Conservation (phyloP, 1,140 invertebrate species). For the Dysdera silvatica region DNA sequence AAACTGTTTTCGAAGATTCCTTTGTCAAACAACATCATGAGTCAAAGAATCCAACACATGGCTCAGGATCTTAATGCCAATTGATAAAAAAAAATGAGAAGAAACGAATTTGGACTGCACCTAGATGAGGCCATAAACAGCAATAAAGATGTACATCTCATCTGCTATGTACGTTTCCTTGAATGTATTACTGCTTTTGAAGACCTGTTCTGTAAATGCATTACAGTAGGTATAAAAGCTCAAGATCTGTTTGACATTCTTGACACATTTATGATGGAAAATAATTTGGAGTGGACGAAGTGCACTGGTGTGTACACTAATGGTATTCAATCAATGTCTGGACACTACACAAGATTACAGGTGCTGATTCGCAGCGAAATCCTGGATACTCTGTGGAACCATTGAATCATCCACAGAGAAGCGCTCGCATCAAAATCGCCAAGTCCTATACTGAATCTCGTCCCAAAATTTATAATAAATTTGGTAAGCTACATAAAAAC, state of each 20-base stretch:
- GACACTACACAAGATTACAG: too few species aligned
- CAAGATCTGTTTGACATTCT: not conserved
- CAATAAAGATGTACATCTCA: not conserved
- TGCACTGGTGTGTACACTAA: not conserved
- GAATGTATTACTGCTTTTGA: not conserved
- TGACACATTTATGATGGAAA: not conserved
- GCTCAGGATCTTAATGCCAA: not conserved
- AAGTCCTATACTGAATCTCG: not conserved
- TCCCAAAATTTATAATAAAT: not conserved
- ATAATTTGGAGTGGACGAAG: not conserved
- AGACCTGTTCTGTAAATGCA: not conserved
- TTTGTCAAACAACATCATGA: too few species aligned
- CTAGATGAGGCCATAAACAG: not conserved
- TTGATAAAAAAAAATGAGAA: not conserved
- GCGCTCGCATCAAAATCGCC: not conserved
- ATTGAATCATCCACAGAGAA: not conserved
- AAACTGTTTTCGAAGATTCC: too few species aligned
- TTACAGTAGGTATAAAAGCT: not conserved
- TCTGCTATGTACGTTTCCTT: too few species aligned
- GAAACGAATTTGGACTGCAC: not conserved
- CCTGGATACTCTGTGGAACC: not conserved
- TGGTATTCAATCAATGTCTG: not conserved
- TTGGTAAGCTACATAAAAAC: not conserved
- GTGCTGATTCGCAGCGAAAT: not conserved
- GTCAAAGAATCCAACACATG: too few species aligned